Percentiles rank a stretch among this genome's conserved stretches.
These are phyloP conservation scores for Sarcophilus harrisii DNA, from an alignment of 2,797 vertebrate genomes.

Conservation along the genomic window DNA sequence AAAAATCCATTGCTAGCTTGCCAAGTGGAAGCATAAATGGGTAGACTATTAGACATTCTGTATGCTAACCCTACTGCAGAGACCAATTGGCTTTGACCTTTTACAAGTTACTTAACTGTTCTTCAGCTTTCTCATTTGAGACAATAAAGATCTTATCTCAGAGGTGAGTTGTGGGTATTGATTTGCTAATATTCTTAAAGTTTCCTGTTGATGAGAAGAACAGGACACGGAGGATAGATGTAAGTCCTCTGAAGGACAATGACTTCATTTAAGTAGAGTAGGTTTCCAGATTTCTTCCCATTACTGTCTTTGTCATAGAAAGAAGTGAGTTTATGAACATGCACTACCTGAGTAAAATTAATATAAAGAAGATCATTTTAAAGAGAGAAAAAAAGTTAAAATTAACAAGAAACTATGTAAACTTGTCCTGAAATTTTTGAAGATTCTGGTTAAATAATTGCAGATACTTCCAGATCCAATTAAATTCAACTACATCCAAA, in stretches of 20 bases:
- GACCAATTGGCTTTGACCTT: constrained; percentile 59
- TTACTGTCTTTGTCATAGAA: background rate
- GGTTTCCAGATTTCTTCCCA: background rate
- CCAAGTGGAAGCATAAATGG: background rate
- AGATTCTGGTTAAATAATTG: background rate
- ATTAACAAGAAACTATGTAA: background rate
- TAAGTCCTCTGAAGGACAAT: constrained; percentile 38
- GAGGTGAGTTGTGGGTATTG: constrained; percentile 58
- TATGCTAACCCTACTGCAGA: constrained; percentile 35
- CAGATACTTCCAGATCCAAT: background rate
- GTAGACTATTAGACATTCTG: background rate
- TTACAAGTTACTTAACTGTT: constrained; percentile 63
- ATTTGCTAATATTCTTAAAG: constrained; percentile 67
- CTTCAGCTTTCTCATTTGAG: constrained; percentile 59
- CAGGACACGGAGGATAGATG: constrained; percentile 30
- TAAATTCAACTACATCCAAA: background rate
- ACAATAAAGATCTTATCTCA: constrained; percentile 67
- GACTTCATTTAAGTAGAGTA: constrained; percentile 13
- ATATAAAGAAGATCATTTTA: background rate
- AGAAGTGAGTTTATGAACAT: constrained; percentile 2
- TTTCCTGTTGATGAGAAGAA: constrained; percentile 40
- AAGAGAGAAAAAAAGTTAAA: background rate
- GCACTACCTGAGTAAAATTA: background rate
- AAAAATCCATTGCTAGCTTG: background rate
- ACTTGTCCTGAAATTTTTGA: constrained; percentile 21